Base-by-base conservation (phyloP, 2,888 invertebrate genomes). In the Blera fallax region DNA sequence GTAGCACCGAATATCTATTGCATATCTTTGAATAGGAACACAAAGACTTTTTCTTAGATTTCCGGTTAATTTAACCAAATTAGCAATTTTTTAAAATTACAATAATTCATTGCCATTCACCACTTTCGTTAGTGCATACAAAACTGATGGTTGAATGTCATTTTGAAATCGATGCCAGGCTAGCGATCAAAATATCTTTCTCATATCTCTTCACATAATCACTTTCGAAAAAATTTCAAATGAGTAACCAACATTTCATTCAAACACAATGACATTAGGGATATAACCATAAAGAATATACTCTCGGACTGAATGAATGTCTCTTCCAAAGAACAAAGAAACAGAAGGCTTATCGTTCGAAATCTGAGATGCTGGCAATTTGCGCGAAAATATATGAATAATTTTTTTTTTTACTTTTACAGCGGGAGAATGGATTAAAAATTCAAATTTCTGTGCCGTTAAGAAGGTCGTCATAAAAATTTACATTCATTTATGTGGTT, bases 341-440 rank as follows among this genome's bases (percentile, higher is more conserved):
- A 40, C 14, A 18, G 10, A 43, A n/a, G 5, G 1, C 62, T 52
- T 64, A 73, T 64, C 73, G 16, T 8, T 29, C 29, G 62, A 73
- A 73, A 73, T 73, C 62, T 29, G 50, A 62, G 40, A 52, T 27
- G 43, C 2, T 3, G 29, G 73, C 27, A 50, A 62, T 62, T 62
- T 24, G 62, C 52, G 62, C 37, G 11, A 73, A 73, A 52, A 62
- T 52, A 27, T 60, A 50, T 50, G 37, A 72, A 50, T 37, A 72
- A n/a, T n/a, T 24, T 34, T 11, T 24, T 29, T n/a, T n/a, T n/a
- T n/a, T n/a, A n/a, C n/a, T n/a, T n/a, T 16, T 24, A 24, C 10
- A 24, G n/a, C 14, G 8, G 10, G 29, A 18, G 16, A 64, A 18
- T 48, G 5, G 60, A 21, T 40, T 11, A 40, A 40, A 43, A 1